These are phyloP conservation scores for Bombus confusus DNA, from an alignment of 1,140 invertebrate genomes.

Conservation along the genomic window DNA sequence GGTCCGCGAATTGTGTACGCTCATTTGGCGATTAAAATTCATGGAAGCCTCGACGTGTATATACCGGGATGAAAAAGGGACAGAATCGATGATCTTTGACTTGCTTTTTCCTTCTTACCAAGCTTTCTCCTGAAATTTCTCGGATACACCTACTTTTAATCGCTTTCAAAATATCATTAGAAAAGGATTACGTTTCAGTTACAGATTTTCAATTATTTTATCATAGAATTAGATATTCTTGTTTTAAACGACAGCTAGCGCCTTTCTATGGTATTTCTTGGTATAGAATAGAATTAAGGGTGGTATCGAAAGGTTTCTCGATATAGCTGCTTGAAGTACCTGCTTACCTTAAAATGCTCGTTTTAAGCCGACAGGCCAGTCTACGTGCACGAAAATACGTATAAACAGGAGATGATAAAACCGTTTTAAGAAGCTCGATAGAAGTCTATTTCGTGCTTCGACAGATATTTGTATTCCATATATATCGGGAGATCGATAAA, in stretches of 20 bases:
- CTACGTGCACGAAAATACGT: neutral
- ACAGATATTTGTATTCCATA: neutral
- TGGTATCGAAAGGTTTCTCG: constrained; percentile 24
- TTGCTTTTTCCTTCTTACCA: neutral
- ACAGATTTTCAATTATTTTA: no score
- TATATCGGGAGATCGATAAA: neutral
- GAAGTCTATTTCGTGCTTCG: neutral
- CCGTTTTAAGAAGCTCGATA: neutral
- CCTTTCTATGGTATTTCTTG: neutral
- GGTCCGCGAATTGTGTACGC: constrained; percentile 18
- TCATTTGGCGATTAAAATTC: constrained; percentile 57
- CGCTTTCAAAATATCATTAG: neutral
- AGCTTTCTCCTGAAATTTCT: neutral
- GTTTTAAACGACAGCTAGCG: neutral
- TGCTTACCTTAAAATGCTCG: neutral
- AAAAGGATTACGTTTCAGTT: neutral
- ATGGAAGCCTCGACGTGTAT: constrained; percentile 7
- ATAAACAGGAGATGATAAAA: constrained; percentile 3
- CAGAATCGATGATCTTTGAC: constrained; percentile 20
- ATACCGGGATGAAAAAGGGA: neutral
- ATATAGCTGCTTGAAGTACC: neutral
- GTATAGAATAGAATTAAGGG: neutral
- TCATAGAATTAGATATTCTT: no score
- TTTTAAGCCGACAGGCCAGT: neutral
- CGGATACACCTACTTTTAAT: neutral